These are phyloP conservation scores for Taurulus bubalis DNA, from an alignment of 2,113 vertebrate species.

Conservation along the genomic window DNA sequence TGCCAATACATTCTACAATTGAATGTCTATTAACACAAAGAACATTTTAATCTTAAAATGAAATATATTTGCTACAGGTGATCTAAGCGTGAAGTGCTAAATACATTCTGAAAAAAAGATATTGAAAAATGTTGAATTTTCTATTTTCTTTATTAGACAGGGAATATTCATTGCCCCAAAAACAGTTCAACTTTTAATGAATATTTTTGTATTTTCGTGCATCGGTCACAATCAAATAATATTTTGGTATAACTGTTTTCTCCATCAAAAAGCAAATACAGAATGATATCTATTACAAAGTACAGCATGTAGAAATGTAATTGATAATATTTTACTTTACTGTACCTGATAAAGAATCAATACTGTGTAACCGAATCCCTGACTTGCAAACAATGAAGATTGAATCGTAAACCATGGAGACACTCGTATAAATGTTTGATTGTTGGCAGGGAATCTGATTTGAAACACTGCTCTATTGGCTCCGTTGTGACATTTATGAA, in stretches of 20 bases:
- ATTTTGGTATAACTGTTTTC: not conserved
- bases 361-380: conserved; percentile 11
- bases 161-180: not conserved
- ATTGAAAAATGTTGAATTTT: not conserved
- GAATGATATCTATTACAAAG: not conserved
- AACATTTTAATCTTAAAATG: not conserved
- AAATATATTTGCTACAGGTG: not conserved
- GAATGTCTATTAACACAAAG: too few relatives aligned
- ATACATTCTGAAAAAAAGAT: not conserved
- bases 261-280: not conserved
- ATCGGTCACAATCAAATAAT: not conserved
- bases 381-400: not conserved
- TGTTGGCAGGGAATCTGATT: conserved; percentile 24
- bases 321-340: not conserved
- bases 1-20: not conserved
- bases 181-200: not conserved
- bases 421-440: conserved; percentile 20
- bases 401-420: conserved; percentile 18
- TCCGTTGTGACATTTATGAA: conserved; percentile 24
- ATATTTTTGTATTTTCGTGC: not conserved
- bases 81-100: not conserved
- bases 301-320: not conserved
- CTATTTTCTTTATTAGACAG: not conserved
- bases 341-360: conserved; percentile 16
- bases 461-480: conserved; percentile 11